phyloP scores from a whole-genome alignment of 2,797 vertebrate genomes.

The Astyanax mexicanus region DNA sequence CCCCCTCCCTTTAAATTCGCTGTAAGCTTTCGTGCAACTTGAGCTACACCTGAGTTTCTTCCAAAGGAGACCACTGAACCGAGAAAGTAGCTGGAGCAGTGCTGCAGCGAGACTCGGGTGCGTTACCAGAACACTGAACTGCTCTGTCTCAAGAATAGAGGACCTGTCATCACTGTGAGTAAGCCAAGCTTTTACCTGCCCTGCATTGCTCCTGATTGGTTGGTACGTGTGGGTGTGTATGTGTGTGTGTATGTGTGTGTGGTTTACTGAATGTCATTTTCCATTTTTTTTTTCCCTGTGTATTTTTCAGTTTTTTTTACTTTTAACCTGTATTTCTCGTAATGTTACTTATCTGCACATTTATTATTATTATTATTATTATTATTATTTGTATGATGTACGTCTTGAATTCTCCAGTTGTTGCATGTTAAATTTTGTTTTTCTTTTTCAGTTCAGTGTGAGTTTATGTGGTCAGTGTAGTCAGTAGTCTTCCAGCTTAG shows the following conservation, averaged over 20 bases:
- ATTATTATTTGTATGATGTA: slow-evolving; percentile 16
- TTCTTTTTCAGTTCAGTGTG: neutral
- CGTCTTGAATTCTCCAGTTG: neutral
- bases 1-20: slow-evolving; percentile 49
- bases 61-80: slow-evolving; percentile 32
- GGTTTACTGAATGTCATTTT: slow-evolving; percentile 18
- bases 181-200: slow-evolving; percentile 38
- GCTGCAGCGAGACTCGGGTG: neutral
- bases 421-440: slow-evolving; percentile 4
- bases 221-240: neutral
- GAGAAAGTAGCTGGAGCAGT: slow-evolving; percentile 8
- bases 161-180: slow-evolving; percentile 50
- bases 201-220: slow-evolving; percentile 6
- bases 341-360: slow-evolving; percentile 4
- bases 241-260: neutral
- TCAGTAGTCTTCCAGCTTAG: slow-evolving; percentile 27
- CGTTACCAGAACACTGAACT: slow-evolving; percentile 26
- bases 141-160: slow-evolving; percentile 19
- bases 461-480: neutral
- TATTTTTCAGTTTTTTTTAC: too few relatives aligned
- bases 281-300: too few relatives aligned
- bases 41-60: slow-evolving; percentile 6
- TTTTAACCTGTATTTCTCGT: slow-evolving; percentile 1
- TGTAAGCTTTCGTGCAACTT: slow-evolving; percentile 46
- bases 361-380: too few relatives aligned